Conservation (phyloP, 1,140 invertebrate genomes). For the Phocides pigmalion region DNA sequence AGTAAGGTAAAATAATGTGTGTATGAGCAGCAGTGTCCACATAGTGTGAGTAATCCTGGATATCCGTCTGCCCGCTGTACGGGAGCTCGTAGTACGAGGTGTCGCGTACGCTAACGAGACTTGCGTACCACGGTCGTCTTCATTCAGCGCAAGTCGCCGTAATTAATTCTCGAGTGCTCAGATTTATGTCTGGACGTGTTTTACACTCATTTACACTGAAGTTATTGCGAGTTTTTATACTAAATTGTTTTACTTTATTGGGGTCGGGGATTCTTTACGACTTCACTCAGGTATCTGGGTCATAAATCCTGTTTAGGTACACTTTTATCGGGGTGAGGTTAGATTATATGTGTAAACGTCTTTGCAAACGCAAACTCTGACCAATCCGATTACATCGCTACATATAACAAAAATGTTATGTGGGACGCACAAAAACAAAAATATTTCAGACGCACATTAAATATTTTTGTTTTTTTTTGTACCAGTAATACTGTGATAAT, state of each 20-base stretch:
- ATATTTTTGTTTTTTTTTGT: too few species aligned
- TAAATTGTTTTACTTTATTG: slow-evolving; percentile 14
- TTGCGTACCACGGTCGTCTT: slow-evolving; percentile 14
- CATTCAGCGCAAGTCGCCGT: slow-evolving; percentile 27
- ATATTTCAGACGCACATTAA: too few species aligned
- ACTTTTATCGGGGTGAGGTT: not conserved
- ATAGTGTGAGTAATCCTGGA: too few species aligned
- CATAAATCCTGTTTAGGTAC: not conserved
- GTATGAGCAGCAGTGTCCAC: too few species aligned
- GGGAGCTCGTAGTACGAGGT: too few species aligned
- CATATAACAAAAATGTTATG: too few species aligned
- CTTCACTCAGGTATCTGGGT: not conserved
- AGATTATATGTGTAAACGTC: not conserved
- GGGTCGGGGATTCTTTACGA: not conserved
- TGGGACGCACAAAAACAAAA: too few species aligned
- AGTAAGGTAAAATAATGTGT: too few species aligned
- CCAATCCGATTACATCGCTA: too few species aligned
- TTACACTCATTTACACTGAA: slow-evolving; percentile 23
- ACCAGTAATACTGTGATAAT: too few species aligned
- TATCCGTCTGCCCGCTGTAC: too few species aligned
- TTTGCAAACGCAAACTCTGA: too few species aligned
- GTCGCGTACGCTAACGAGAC: slow-evolving; percentile 14
- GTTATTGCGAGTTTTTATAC: slow-evolving; percentile 14
- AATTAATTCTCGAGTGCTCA: slow-evolving; percentile 29
- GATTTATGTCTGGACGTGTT: slow-evolving; percentile 29